A percentile compares a stretch with the other conserved stretches of the same genome.
phyloP scores from a whole-genome alignment of 1,140 invertebrate genomes.

The Leptinotarsa defecta region DNA sequence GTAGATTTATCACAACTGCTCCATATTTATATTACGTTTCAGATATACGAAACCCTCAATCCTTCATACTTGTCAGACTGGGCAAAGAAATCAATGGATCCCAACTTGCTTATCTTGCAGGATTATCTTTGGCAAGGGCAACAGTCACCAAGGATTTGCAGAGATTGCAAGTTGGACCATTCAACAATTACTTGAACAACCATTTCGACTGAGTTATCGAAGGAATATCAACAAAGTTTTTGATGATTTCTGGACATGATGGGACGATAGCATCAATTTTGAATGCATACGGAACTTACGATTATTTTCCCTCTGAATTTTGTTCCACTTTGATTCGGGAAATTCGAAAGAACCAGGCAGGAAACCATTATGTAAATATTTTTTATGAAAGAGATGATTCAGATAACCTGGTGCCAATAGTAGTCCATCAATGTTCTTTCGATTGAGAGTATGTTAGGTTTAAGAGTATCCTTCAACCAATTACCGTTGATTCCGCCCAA shows the following conservation, averaged over 20 bases:
- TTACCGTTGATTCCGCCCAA: constrained; percentile 26
- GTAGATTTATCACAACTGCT: not conserved
- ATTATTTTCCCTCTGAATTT: constrained; percentile 74
- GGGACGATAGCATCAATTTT: constrained; percentile 77
- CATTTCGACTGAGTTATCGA: constrained; percentile 26
- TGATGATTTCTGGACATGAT: constrained; percentile 66
- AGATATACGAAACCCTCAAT: not conserved
- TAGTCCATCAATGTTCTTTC: constrained; percentile 62
- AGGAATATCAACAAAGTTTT: constrained; percentile 3
- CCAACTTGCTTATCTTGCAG: constrained; percentile 3
- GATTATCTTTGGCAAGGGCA: not conserved
- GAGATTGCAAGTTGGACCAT: constrained; percentile 63
- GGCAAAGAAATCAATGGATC: constrained; percentile 9
- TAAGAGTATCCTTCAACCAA: constrained; percentile 45
- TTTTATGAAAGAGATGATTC: constrained; percentile 65
- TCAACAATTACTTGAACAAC: constrained; percentile 57
- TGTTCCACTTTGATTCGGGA: constrained; percentile 74
- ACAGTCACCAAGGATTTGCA: constrained; percentile 57
- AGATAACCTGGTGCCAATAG: constrained; percentile 57
- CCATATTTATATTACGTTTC: not conserved
- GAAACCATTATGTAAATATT: constrained; percentile 57
- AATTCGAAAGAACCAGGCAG: constrained; percentile 55
- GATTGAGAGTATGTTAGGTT: constrained; percentile 66
- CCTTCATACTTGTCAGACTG: not conserved
- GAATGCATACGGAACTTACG: constrained; percentile 72